These are phyloP conservation scores for Tachuris rubrigastra DNA, from an alignment of 2,113 vertebrate species.

Conservation along the genomic window DNA sequence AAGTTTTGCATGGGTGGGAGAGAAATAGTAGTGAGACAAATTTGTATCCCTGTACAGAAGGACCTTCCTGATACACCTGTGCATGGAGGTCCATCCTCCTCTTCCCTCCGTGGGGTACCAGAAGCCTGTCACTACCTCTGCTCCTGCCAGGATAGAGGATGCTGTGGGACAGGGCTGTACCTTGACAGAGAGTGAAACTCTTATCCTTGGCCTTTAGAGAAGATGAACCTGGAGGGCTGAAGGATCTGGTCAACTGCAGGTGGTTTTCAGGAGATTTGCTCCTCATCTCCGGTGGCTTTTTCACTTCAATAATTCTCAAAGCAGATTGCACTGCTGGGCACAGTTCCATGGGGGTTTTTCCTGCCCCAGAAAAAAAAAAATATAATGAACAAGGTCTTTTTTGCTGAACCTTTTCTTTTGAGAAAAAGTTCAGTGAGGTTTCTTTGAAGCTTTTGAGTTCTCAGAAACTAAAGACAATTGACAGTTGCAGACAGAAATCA, in stretches of 20 bases:
- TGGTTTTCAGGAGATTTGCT: neutral
- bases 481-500: neutral
- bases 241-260: neutral
- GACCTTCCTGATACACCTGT: neutral
- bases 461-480: neutral
- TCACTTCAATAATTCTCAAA: neutral
- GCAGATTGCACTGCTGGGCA: neutral
- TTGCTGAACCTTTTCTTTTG: neutral
- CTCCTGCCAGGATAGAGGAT: neutral
- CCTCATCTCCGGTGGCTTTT: neutral
- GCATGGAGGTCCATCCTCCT: neutral
- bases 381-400: neutral
- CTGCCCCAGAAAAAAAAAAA: neutral
- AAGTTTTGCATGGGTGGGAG: neutral
- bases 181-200: fast-evolving
- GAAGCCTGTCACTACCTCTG: neutral
- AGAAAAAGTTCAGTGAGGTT: neutral
- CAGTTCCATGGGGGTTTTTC: fast-evolving
- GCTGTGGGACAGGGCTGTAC: neutral
- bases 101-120: neutral
- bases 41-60: neutral
- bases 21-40: neutral
- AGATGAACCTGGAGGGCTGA: neutral
- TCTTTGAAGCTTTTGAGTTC: neutral
- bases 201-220: neutral